Percentiles rank a stretch among this genome's conserved stretches.
phyloP scores from a whole-genome alignment of 2,888 invertebrate species.

The Agriopis aurantiaria region DNA sequence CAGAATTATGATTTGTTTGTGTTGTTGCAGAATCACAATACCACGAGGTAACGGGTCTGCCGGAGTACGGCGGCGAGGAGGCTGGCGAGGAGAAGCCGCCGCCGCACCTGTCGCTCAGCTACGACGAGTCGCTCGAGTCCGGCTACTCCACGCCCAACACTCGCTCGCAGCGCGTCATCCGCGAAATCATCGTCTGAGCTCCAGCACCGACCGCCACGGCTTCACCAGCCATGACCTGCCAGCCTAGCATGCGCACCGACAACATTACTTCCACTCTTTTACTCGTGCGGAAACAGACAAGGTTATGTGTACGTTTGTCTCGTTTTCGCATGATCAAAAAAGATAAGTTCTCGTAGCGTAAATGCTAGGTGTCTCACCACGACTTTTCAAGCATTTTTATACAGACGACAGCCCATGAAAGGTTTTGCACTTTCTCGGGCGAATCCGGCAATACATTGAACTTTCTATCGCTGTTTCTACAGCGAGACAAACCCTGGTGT shows the following conservation, averaged over 20 bases:
- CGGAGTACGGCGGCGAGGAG: constrained; percentile 90
- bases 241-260: background rate
- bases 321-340: too few relatives aligned
- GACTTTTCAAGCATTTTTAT: background rate
- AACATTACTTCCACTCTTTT: background rate
- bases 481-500: background rate
- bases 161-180: constrained; percentile 95
- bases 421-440: too few relatives aligned
- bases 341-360: background rate
- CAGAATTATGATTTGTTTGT: background rate
- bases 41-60: constrained; percentile 97
- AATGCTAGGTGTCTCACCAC: background rate
- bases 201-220: background rate
- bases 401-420: too few relatives aligned
- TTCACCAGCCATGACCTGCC: background rate
- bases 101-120: constrained; percentile 93
- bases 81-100: constrained; percentile 94
- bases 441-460: background rate
- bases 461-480: background rate
- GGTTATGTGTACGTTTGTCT: background rate
- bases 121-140: constrained; percentile 97
- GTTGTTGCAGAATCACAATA: constrained; percentile 93
- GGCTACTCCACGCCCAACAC: constrained; percentile 98
- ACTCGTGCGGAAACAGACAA: background rate
- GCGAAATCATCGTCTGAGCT: constrained; percentile 96